Percentiles rank a stretch among this genome's conserved stretches.
phyloP scores from a whole-genome alignment of 2,797 vertebrate genomes.

The Chromis chromis region DNA sequence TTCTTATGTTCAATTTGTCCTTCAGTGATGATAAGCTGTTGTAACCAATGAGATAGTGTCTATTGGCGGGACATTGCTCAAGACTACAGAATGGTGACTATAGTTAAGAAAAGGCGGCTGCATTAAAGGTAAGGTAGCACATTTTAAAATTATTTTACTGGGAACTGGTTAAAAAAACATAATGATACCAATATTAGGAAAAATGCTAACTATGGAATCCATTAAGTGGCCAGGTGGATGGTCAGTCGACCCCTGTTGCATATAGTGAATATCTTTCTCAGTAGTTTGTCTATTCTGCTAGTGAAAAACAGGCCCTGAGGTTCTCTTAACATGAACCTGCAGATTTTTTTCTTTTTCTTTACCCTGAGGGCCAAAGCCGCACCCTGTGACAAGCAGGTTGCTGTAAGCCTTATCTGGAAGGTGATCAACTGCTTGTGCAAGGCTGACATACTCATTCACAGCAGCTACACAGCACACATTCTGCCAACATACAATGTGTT shows the following conservation, averaged over 20 bases:
- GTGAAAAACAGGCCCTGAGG: conserved; percentile 38
- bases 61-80: too few relatives aligned
- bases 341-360: conserved; percentile 23
- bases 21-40: too few relatives aligned
- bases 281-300: neutral
- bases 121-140: too few relatives aligned
- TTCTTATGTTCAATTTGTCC: too few relatives aligned
- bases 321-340: neutral
- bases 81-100: too few relatives aligned
- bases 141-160: too few relatives aligned
- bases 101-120: too few relatives aligned
- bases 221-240: too few relatives aligned
- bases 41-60: too few relatives aligned
- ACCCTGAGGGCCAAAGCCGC: conserved; percentile 29
- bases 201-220: too few relatives aligned
- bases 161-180: too few relatives aligned
- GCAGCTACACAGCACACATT: neutral
- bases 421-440: conserved; percentile 38
- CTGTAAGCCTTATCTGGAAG: conserved; percentile 43
- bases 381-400: conserved; percentile 55
- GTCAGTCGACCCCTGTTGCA: neutral
- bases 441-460: neutral
- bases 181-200: too few relatives aligned
- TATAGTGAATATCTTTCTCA: neutral
- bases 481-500: neutral